Base-by-base conservation (phyloP, 1,140 invertebrate species). In the Drosophila ficusphila region DNA sequence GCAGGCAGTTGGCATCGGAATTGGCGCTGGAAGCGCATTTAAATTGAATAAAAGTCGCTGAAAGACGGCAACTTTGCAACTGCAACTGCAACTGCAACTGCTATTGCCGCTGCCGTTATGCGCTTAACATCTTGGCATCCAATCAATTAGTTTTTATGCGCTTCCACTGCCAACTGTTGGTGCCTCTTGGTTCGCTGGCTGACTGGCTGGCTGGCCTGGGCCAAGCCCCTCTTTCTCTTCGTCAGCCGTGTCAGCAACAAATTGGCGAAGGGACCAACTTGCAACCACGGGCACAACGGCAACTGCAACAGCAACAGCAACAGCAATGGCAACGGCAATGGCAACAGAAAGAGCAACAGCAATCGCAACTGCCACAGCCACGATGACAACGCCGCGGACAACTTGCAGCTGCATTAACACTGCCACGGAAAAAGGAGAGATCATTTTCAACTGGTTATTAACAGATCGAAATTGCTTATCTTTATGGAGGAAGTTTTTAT, bases 71-170 rank as follows among this genome's bases (percentile, higher is more conserved):
- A 58, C 36, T 54, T 60, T 62, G 76, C 76, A 49, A 33, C 47
- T 14, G 41, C 42, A 18, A 39, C 33, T 70, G 61, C 77, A 60
- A 57, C 74, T 61, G 36, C 79, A 39, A 47, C 44, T 64, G 57
- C 48, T 39, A 46, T 38, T 14, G 79, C 47, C 56, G 72, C 77
- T 77, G 78, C 79, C 81, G 79, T 85, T 85, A 79, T 86, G 81
- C 81, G 72, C 77, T 81, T 81, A 86, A 88, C 82, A 86, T 88
- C 82, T 81, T 88, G 81, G 81, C 81, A 86, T 86, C 81, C 81
- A 83, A 83, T 83, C 79, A 83, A 83, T 83, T 83, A 83, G 79
- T 83, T 83, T 83, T 83, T 83, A 83, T 83, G 74, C 78, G 78
- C 79, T 83, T 85, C 69, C 79, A 83, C 71, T 82, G 78, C 78